Conservation (phyloP, 2,888 invertebrate species). For the Laothoe populi region DNA sequence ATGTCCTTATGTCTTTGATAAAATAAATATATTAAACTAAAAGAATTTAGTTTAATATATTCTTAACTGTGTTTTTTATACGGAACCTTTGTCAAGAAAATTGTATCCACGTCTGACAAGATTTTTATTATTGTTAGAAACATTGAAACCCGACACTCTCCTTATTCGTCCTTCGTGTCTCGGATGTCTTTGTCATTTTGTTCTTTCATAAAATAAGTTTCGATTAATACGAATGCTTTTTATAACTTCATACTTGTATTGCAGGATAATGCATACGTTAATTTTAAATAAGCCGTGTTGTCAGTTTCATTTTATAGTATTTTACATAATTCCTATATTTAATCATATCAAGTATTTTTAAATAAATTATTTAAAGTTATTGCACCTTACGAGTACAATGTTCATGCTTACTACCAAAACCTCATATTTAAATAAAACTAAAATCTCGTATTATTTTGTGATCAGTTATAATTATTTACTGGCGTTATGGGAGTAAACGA, state of each 20-base stretch:
- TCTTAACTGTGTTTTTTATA: not conserved
- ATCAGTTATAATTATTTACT: not conserved
- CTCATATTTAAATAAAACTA: no score
- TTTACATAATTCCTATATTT: no score
- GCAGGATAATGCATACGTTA: not conserved
- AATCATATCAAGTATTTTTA: no score
- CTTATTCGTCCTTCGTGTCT: constrained; percentile 1
- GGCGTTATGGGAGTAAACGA: constrained; percentile 7
- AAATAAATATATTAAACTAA: no score
- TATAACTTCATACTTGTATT: not conserved
- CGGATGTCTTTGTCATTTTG: constrained; percentile 14
- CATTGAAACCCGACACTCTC: constrained; percentile 30
- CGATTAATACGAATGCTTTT: constrained; percentile 11
- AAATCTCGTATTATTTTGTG: not conserved
- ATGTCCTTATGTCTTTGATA: no score
- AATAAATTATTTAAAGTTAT: no score
- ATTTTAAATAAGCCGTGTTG: no score
- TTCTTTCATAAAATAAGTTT: constrained; percentile 12
- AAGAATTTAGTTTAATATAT: no score
- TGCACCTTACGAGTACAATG: no score
- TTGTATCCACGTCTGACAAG: constrained; percentile 29
- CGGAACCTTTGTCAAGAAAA: not conserved
- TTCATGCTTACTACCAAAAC: no score
- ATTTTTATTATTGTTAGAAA: constrained; percentile 40
- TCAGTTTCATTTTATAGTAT: no score